These are phyloP conservation scores for Melopsittacus undulatus DNA, from an alignment of 2,797 vertebrate species.

Conservation along the genomic window DNA sequence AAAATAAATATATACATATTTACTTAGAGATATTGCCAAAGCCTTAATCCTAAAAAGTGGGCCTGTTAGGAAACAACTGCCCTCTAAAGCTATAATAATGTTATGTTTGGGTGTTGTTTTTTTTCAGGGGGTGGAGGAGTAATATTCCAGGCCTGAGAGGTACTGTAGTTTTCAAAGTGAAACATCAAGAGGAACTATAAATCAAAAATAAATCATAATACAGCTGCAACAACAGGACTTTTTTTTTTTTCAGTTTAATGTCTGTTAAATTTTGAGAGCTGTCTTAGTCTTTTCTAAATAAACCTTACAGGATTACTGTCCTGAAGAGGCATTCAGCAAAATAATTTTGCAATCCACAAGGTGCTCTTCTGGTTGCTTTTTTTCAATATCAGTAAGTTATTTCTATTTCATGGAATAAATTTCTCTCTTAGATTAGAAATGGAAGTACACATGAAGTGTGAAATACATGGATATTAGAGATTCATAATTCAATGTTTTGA, in stretches of 20 bases:
- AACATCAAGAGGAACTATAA: neutral
- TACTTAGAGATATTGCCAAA: neutral
- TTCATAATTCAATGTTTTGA: slow-evolving; percentile 36
- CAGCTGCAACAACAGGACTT: neutral
- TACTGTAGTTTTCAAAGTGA: neutral
- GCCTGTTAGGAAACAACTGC: neutral
- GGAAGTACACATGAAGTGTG: neutral
- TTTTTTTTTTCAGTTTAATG: neutral
- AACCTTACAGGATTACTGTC: neutral
- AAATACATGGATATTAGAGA: slow-evolving; percentile 23
- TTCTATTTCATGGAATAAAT: slow-evolving; percentile 25
- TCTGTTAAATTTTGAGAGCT: neutral
- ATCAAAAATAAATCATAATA: neutral
- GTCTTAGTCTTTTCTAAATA: neutral
- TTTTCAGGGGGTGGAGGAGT: neutral
- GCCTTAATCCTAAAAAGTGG: neutral
- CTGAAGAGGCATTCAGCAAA: slow-evolving; percentile 22
- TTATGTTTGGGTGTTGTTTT: neutral
- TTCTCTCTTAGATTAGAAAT: slow-evolving; percentile 40
- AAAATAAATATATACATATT: neutral
- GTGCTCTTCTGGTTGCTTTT: neutral
- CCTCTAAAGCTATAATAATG: neutral
- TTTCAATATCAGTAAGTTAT: neutral
- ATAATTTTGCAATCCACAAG: neutral
- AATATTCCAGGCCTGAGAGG: neutral